phyloP scores from a whole-genome alignment of 1,140 invertebrate species.

The Cydia strobilella region DNA sequence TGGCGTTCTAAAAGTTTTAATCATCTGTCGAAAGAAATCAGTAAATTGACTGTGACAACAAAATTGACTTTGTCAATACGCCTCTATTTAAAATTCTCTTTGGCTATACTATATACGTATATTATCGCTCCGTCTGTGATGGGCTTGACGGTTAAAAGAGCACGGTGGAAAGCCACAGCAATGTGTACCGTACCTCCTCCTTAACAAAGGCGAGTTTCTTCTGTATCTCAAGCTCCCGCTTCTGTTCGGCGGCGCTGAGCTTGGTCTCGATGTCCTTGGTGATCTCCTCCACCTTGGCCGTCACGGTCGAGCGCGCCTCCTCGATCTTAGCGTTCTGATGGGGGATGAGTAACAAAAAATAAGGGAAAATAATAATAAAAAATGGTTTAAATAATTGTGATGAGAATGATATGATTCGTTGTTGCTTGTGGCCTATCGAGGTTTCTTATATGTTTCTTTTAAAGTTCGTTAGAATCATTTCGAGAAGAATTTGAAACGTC shows the following conservation, averaged over 20 bases:
- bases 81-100: no score
- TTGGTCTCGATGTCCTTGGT: constrained; percentile 87
- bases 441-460: background rate
- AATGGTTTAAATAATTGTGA: constrained; percentile 12
- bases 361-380: constrained; percentile 34
- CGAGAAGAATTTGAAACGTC: background rate
- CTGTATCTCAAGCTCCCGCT: constrained; percentile 89
- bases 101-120: no score
- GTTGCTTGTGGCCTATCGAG: background rate
- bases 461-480: no score
- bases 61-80: no score
- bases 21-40: no score
- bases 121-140: no score
- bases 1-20: no score
- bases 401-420: background rate
- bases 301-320: constrained; percentile 84
- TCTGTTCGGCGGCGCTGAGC: constrained; percentile 86
- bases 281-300: constrained; percentile 84
- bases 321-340: constrained; percentile 85
- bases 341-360: constrained; percentile 39
- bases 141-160: no score
- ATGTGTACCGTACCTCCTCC: constrained; percentile 84
- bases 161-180: constrained; percentile 35
- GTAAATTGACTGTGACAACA: no score
- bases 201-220: constrained; percentile 89